Conservation (phyloP, 2,888 invertebrate species). For the Acrocera orbiculus region DNA sequence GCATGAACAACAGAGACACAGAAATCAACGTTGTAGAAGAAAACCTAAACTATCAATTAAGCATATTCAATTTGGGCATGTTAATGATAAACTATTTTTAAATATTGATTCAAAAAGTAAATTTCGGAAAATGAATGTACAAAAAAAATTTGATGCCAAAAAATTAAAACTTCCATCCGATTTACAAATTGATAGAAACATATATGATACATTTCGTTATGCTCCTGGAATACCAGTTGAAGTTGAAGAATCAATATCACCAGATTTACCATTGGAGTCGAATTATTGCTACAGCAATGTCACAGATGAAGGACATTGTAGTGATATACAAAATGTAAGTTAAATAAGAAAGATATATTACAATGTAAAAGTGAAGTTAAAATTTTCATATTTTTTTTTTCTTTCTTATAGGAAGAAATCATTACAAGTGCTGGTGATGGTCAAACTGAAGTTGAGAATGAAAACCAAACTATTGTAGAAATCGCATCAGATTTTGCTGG, state of each 20-base stretch:
- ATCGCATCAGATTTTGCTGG: slow-evolving; percentile 42
- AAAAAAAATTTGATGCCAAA: slow-evolving; percentile 29
- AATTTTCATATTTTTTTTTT: slow-evolving; percentile 8
- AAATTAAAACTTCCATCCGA: slow-evolving; percentile 27
- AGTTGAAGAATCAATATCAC: slow-evolving; percentile 8
- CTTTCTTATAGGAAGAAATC: slow-evolving; percentile 11
- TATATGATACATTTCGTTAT: slow-evolving; percentile 19
- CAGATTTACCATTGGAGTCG: slow-evolving; percentile 10
- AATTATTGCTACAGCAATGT: slow-evolving; percentile 38
- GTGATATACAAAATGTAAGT: slow-evolving; percentile 18
- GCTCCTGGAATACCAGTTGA: slow-evolving; percentile 20
- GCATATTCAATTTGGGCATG: slow-evolving; percentile 20
- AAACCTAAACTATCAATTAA: slow-evolving; percentile 7
- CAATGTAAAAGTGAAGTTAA: too few relatives aligned
- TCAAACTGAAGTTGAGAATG: slow-evolving; percentile 15
- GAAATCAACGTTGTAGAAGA: too few relatives aligned
- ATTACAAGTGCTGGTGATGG: slow-evolving; percentile 22
- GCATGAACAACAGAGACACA: too few relatives aligned
- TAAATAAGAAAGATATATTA: too few relatives aligned
- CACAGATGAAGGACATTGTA: slow-evolving; percentile 37
- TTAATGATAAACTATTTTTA: slow-evolving; percentile 21
- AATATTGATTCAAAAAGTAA: slow-evolving; percentile 20
- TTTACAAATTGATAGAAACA: slow-evolving; percentile 19
- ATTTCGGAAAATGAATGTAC: slow-evolving; percentile 21
- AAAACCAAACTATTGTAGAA: slow-evolving; percentile 23